These are phyloP conservation scores for Acleris sparsana DNA, from an alignment of 2,888 invertebrate species.

Conservation along the genomic window DNA sequence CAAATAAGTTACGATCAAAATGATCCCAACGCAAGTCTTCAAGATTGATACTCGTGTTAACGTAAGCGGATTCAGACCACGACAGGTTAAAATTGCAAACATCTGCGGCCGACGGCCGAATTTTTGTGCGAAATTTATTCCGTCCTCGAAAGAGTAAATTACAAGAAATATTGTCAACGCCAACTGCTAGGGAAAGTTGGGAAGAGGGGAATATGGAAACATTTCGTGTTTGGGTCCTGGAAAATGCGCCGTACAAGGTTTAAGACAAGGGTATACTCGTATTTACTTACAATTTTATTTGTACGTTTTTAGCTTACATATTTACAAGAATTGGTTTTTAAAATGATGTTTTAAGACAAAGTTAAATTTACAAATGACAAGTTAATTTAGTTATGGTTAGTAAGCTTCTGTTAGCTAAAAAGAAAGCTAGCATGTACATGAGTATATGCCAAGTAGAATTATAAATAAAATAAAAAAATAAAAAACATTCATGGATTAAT, in stretches of 20 bases:
- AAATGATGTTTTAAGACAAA: too few relatives aligned
- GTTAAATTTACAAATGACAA: too few relatives aligned
- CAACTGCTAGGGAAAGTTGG: conserved; percentile 58
- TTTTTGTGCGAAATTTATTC: conserved; percentile 68
- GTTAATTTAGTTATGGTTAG: too few relatives aligned
- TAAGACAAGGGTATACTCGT: conserved; percentile 4
- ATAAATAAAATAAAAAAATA: too few relatives aligned
- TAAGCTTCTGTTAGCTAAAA: too few relatives aligned
- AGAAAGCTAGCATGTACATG: too few relatives aligned
- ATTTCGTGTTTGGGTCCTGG: conserved; percentile 22
- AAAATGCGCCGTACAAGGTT: conserved; percentile 1
- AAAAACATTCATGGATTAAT: too few relatives aligned
- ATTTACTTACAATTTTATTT: not conserved
- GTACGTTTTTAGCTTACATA: conserved; percentile 10
- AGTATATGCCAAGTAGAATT: too few relatives aligned
- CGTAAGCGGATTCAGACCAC: conserved; percentile 26
- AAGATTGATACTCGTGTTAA: conserved; percentile 12
- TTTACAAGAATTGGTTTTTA: too few relatives aligned
- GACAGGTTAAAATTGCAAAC: conserved; percentile 44
- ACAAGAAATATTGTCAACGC: conserved; percentile 72
- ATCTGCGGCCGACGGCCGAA: conserved; percentile 63
- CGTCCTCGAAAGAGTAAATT: conserved; percentile 73
- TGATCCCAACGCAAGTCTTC: not conserved
- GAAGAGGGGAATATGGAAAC: conserved; percentile 36
- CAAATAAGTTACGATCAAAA: not conserved